Conservation (phyloP, 2,797 vertebrate species). For the Oreochromis grahami region DNA sequence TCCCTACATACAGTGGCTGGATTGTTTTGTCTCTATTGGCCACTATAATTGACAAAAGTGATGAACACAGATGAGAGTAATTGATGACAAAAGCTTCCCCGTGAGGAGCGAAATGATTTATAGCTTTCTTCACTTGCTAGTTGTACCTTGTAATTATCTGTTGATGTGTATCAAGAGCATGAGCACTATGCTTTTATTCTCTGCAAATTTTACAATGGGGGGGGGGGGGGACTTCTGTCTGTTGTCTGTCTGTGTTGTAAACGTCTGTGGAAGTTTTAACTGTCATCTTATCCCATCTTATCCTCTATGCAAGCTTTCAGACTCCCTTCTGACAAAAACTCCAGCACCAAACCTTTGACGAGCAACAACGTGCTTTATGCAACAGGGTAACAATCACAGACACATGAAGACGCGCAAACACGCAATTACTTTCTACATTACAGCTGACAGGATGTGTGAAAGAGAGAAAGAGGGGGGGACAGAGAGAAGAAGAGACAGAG, state of each 20-base stretch:
- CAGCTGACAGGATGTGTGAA: background rate
- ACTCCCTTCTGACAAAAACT: slow-evolving; percentile 10
- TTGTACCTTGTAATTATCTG: slow-evolving; percentile 9
- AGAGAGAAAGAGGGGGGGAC: background rate
- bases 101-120: slow-evolving; percentile 8
- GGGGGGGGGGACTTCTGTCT: slow-evolving; percentile 1
- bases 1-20: background rate
- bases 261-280: slow-evolving; percentile 18
- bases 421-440: background rate
- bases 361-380: slow-evolving; percentile 9
- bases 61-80: slow-evolving; percentile 32
- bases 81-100: slow-evolving; percentile 20
- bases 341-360: background rate
- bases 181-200: background rate
- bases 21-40: slow-evolving; percentile 2
- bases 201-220: background rate
- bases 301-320: background rate
- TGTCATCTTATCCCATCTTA: background rate
- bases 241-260: slow-evolving; percentile 1
- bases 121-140: slow-evolving; percentile 10
- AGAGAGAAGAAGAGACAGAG: background rate
- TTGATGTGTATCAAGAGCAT: background rate
- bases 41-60: slow-evolving; percentile 14
- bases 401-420: background rate
- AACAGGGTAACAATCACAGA: background rate